Conservation (phyloP, 1,140 invertebrate species). For the Pentalonia nigronervosa region DNA sequence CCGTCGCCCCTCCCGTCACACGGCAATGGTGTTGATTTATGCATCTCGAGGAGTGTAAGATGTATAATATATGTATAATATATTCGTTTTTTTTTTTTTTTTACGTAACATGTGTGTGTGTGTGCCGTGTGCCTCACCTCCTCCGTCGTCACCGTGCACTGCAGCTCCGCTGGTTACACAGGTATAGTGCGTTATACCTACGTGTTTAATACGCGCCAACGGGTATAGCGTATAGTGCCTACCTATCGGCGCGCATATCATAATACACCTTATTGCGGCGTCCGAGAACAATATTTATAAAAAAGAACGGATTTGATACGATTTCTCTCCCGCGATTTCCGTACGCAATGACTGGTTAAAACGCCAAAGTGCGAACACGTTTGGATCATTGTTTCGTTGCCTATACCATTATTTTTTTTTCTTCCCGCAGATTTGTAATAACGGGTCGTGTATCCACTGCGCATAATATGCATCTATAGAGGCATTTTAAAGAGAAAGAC, state of each 20-base stretch:
- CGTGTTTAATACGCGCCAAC: not conserved
- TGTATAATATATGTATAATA: not conserved
- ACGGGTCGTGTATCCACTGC: slow-evolving; percentile 11
- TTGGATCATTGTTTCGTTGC: slow-evolving; percentile 51
- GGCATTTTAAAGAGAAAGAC: slow-evolving; percentile 54
- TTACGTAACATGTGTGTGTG: not conserved
- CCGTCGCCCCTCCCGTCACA: not conserved
- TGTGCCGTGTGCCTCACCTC: not conserved
- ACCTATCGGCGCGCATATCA: not conserved
- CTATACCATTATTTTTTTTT: slow-evolving; percentile 20
- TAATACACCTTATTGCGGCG: not conserved
- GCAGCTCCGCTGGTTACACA: not conserved
- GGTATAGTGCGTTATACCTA: not conserved
- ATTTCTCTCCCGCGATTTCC: slow-evolving; percentile 51
- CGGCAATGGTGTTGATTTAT: not conserved
- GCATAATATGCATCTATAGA: not conserved
- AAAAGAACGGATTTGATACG: slow-evolving; percentile 57
- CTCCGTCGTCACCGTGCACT: not conserved
- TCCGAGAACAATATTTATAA: slow-evolving; percentile 16
- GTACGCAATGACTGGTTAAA: slow-evolving; percentile 51
- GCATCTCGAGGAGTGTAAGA: not conserved
- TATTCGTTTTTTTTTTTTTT: not conserved
- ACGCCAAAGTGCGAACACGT: slow-evolving; percentile 35
- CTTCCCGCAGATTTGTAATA: slow-evolving; percentile 7
- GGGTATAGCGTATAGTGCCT: not conserved